Base-by-base conservation (phyloP, 1,140 invertebrate species). In the Drosophila repletoides region DNA sequence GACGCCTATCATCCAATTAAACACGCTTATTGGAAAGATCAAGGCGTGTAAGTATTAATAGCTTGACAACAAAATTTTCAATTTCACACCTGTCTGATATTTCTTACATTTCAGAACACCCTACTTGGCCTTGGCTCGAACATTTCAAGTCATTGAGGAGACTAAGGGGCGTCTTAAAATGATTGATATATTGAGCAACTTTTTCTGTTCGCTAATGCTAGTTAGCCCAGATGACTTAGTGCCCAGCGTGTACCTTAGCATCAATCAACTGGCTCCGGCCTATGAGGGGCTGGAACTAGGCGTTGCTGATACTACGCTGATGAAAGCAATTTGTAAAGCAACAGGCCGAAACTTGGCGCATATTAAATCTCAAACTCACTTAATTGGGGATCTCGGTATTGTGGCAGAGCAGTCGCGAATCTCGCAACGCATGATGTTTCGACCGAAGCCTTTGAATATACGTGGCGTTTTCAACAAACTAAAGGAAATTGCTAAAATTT, bases 191-290 rank as follows among this genome's bases (percentile, higher is more conserved):
- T 88, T 99, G 12, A 94, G 95, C 40, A 99, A 99, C 91, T 99
- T 96, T 90, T 96, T 99, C 28, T 93, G 97, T 15, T 99, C 98
- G 0, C 96, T 98, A 1, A 96, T 98, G 38, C 92, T 95, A 5
- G 91, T 99, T 3, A 96, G 94, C 22, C 97, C 98, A 0, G 93
- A 96, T 38, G 98, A 99, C 91, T 91, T 99, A 7, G 66, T 98
- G 33, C 93, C 95, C 0, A 97, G 96, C 88, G 93, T 99, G 9
- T 99, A 99, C 90, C 91, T 99, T 24, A 99, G 97, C 90, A 92
- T 99, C 0, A 99, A 99, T 92, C 95, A 98, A 90, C 90, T 99
- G 33, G 98, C 96, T 2, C 98, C 98, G 0, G 96, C 97, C 1
- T 99, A 99, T 91, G 95, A 98, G 91, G 95, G 95, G 89, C 90